These are phyloP conservation scores for Ormia ochracea DNA, from an alignment of 2,888 invertebrate genomes.

Conservation along the genomic window DNA sequence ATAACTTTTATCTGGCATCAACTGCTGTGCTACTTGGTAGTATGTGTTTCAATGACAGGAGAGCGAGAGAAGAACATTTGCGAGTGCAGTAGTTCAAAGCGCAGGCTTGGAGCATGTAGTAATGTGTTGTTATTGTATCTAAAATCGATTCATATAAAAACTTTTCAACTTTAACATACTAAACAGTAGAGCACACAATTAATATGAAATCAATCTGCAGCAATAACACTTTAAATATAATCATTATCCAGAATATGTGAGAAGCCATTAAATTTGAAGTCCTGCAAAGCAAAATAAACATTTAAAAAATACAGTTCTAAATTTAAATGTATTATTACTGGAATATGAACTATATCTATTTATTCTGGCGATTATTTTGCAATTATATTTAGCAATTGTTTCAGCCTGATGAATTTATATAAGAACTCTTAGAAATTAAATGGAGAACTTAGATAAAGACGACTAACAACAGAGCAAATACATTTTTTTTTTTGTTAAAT, in stretches of 20 bases:
- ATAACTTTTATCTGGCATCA: not conserved
- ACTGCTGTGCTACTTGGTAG: not conserved
- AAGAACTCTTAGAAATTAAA: too few species aligned
- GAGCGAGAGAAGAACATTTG: not conserved
- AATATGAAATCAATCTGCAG: not conserved
- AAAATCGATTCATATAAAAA: constrained; percentile 48
- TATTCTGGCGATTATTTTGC: too few species aligned
- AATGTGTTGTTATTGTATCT: constrained; percentile 30
- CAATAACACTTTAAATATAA: not conserved
- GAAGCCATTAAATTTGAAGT: too few species aligned
- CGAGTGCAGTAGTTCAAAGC: not conserved
- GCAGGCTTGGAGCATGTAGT: constrained; percentile 19
- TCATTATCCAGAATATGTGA: not conserved
- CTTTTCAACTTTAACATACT: constrained; percentile 26
- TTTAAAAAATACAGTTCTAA: too few species aligned
- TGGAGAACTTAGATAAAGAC: too few species aligned
- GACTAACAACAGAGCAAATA: too few species aligned
- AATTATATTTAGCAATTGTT: too few species aligned
- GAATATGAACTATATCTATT: too few species aligned
- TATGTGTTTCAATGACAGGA: not conserved
- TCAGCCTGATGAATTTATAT: too few species aligned
- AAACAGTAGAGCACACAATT: constrained; percentile 3
- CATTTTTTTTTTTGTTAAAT: too few species aligned
- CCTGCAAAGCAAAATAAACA: too few species aligned
- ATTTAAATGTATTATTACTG: too few species aligned